Percentiles rank a stretch among this genome's conserved stretches.
Evolutionary conservation across 2,888 invertebrate species (phyloP).

Genomic region (Phalera bucephala): DNA sequence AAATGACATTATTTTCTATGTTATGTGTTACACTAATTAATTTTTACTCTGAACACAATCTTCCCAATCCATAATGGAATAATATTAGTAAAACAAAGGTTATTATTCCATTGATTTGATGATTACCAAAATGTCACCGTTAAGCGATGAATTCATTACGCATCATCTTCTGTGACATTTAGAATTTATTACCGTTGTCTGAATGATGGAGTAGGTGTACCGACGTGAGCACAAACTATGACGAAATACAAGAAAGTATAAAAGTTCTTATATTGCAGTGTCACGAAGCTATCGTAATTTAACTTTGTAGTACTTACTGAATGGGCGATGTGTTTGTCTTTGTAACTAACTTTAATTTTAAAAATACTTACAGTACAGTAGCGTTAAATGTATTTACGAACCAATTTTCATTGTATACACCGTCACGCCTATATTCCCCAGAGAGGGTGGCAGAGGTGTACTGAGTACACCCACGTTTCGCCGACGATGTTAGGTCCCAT

Average conservation of each 20-base stretch:
- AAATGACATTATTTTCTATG: too few relatives aligned
- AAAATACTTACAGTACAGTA: not conserved
- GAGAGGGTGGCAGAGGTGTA: too few relatives aligned
- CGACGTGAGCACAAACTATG: slow-evolving; percentile 34
- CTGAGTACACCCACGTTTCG: too few relatives aligned
- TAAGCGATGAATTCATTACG: too few relatives aligned
- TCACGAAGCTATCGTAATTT: slow-evolving; percentile 23
- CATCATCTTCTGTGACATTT: slow-evolving; percentile 73
- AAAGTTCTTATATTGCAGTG: slow-evolving; percentile 32
- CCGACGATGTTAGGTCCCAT: too few relatives aligned
- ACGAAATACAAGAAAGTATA: slow-evolving; percentile 39
- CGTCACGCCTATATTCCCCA: too few relatives aligned
- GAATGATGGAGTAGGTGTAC: slow-evolving; percentile 62
- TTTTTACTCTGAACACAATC: too few relatives aligned
- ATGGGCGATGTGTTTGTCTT: slow-evolving; percentile 18
- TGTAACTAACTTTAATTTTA: slow-evolving; percentile 11
- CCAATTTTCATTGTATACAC: too few relatives aligned
- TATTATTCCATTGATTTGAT: slow-evolving; percentile 18
- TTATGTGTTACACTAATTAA: too few relatives aligned
- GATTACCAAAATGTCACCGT: slow-evolving; percentile 45
- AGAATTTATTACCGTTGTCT: slow-evolving; percentile 70
- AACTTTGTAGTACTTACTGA: slow-evolving; percentile 10
- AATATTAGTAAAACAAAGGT: too few relatives aligned
- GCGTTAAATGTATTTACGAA: too few relatives aligned
- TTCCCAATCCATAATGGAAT: too few relatives aligned